Base-by-base conservation (phyloP, 2,888 invertebrate genomes). In the Microdon myrmicae region DNA sequence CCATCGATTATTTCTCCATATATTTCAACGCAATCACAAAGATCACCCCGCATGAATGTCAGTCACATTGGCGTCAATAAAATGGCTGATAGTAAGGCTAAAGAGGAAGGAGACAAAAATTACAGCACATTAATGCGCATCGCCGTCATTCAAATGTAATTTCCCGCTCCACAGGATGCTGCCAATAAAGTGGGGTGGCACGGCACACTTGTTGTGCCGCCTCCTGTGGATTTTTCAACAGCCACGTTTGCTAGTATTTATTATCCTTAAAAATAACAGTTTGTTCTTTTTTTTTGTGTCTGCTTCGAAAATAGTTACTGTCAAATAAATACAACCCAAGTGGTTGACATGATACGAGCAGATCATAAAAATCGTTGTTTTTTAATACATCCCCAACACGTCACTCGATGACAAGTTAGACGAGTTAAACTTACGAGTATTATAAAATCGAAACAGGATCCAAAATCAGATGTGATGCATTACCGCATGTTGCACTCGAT, bases 401-500 rank as follows among this genome's bases (percentile, higher is more conserved):
- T 58, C 64, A 64, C 25, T 47, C 10, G 28, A 49, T 51, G 64
- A 58, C 64, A 51, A 58, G 64, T 64, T 64, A 64, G 56, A 51
- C 56, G 37, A 37, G 56, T 45, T 60, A 38, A 61, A 61, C 44
- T 45, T n/a, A n/a, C n/a, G n/a, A n/a, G n/a, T n/a, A n/a, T n/a
- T n/a, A n/a, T n/a, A 20, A 49, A 51, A 61, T 47, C 58, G 37
- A 58, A 64, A 64, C 51, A 43, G 47, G 45, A 56, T 61, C 51
- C 58, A 47, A 56, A 64, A 58, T 58, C 58, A 58, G 58, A 64
- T 58, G 56, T 64, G 64, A 58, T 58, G 58, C 64, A 58, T 64
- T 64, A 64, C 64, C 56, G 51, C 64, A 58, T 53, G 37, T 39
- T 55, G 29, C 49, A 28, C 8, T 20, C 37, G 35, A 53, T 59